A percentile compares a stretch with the other conserved stretches of the same genome.
Evolutionary conservation across 2,113 vertebrate genomes (phyloP).

Genomic region (Maccullochella peelii): DNA sequence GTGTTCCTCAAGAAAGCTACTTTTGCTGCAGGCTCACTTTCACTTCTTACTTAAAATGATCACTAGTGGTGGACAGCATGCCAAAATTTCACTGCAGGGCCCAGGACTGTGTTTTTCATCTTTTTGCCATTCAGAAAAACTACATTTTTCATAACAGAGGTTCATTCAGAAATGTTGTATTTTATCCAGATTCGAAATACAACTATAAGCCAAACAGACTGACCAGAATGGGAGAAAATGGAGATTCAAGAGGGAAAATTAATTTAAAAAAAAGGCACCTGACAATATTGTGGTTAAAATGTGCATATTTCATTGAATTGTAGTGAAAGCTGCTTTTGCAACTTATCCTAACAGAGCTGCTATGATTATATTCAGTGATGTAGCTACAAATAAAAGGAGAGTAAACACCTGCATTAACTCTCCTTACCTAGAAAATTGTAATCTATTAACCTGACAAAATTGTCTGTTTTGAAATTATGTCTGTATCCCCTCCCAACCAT

Average conservation of each 20-base stretch:
- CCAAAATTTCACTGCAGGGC: background rate
- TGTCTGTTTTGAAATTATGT: too few species aligned
- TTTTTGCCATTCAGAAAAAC: background rate
- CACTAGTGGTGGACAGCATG: background rate
- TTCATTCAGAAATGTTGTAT: background rate
- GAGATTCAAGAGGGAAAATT: background rate
- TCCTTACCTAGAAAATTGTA: background rate
- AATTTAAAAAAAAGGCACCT: background rate
- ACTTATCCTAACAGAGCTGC: background rate
- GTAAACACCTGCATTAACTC: background rate
- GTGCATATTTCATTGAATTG: background rate
- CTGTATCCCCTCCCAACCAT: background rate
- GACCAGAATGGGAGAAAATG: background rate
- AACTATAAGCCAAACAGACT: background rate
- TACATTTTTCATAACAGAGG: background rate
- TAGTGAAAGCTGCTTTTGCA: background rate
- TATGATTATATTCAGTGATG: background rate
- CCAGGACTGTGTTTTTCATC: background rate
- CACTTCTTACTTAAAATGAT: conserved; percentile 9
- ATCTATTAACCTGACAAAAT: background rate
- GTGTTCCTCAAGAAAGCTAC: conserved; percentile 20
- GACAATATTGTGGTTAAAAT: background rate
- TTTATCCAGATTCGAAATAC: background rate
- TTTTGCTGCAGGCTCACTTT: conserved; percentile 11
- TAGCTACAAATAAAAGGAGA: background rate